Percentiles rank a stretch among this genome's conserved stretches.
phyloP scores from a whole-genome alignment of 2,113 vertebrate species.

The Hucho hucho region DNA sequence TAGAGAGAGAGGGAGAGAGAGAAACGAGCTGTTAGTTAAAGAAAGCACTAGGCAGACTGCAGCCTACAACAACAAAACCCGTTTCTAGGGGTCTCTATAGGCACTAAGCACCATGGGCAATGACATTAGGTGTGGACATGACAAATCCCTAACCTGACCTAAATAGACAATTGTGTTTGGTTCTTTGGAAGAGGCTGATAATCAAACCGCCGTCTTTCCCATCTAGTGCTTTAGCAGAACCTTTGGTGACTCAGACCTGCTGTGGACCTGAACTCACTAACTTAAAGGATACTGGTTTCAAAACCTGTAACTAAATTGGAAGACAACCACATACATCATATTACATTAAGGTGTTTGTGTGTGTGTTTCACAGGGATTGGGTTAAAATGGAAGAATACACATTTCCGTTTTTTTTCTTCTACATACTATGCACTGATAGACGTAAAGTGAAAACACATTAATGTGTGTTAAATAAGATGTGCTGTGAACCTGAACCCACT shows the following conservation, averaged over 20 bases:
- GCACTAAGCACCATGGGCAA: constrained; percentile 33
- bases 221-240: not conserved
- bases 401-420: no score
- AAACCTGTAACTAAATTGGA: no score
- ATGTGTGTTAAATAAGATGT: no score
- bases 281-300: constrained; percentile 1
- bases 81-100: constrained; percentile 12
- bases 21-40: not conserved
- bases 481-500: no score
- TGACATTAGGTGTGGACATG: constrained; percentile 29
- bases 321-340: no score
- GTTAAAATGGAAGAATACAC: no score
- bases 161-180: constrained; percentile 3
- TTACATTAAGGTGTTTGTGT: no score
- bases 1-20: not conserved
- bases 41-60: not conserved
- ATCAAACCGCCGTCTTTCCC: not conserved
- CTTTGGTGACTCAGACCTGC: not conserved
- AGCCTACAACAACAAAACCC: not conserved
- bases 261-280: not conserved
- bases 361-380: no score
- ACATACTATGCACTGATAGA: no score
- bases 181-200: no score
- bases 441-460: no score
- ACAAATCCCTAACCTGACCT: constrained; percentile 29